Evolutionary conservation across 2,113 vertebrate species (phyloP).

Genomic region (Murina feae): DNA sequence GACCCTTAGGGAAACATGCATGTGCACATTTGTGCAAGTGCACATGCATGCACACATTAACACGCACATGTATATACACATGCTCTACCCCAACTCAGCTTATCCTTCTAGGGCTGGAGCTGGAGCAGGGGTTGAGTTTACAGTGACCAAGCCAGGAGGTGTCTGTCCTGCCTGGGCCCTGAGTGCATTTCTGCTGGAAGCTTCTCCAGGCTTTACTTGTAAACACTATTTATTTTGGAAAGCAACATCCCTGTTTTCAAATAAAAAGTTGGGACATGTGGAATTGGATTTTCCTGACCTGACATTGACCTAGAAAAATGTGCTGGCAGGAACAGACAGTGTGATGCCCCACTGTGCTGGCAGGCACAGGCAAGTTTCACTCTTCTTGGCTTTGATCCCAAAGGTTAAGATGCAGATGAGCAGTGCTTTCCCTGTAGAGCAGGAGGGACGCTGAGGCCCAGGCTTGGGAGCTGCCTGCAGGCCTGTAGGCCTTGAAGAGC

Average conservation of each 20-base stretch:
- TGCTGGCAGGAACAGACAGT: slow-evolving; percentile 75
- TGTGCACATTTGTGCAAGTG: not conserved
- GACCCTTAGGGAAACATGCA: not conserved
- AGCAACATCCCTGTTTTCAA: slow-evolving; percentile 74
- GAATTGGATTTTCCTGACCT: slow-evolving; percentile 73
- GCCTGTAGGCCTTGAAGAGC: not conserved
- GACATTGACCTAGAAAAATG: slow-evolving; percentile 74
- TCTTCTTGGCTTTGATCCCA: slow-evolving; percentile 63
- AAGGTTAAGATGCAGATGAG: slow-evolving; percentile 53
- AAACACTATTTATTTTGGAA: slow-evolving; percentile 77
- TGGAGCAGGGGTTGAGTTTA: not conserved
- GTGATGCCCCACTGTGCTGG: slow-evolving; percentile 37
- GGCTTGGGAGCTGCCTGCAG: not conserved
- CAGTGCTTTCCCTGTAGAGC: not conserved
- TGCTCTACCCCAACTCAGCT: not conserved
- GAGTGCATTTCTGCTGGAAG: not conserved
- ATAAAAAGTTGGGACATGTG: slow-evolving; percentile 53
- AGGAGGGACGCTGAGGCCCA: not conserved
- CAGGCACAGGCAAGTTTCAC: slow-evolving; percentile 42
- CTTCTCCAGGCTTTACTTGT: slow-evolving; percentile 66
- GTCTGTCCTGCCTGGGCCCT: not conserved
- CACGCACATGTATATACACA: fast-evolving
- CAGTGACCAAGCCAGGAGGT: not conserved
- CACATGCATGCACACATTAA: not conserved
- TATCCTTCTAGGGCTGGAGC: not conserved